Percentiles rank a stretch among this genome's conserved stretches.
Conservation (phyloP, 2,113 vertebrate genomes). For the Oenanthe oenanthe region DNA sequence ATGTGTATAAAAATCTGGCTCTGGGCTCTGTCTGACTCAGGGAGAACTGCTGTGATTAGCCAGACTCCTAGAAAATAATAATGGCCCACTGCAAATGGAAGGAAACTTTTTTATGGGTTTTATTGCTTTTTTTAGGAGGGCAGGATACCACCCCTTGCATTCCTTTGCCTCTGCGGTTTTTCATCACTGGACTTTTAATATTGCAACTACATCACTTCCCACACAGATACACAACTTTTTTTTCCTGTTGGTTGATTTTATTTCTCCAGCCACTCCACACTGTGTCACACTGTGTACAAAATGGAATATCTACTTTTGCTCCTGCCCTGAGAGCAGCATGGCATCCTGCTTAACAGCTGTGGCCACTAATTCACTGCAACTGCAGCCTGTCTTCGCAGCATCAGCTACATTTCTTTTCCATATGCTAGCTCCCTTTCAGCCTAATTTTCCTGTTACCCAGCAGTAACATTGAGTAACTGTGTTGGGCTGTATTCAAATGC, state of each 20-base stretch:
- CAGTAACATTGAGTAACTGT: constrained; percentile 55
- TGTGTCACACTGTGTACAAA: background rate
- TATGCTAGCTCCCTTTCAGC: constrained; percentile 42
- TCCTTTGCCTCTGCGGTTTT: constrained; percentile 1
- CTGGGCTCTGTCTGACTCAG: background rate
- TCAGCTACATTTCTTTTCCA: constrained; percentile 50
- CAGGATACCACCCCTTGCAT: background rate
- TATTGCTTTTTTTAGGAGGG: background rate
- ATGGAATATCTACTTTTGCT: constrained; percentile 32
- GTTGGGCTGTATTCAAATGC: constrained; percentile 59
- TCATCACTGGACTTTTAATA: background rate
- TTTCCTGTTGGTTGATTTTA: background rate
- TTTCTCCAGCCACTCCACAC: background rate
- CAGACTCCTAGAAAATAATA: background rate
- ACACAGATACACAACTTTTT: background rate
- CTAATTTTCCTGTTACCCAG: constrained; percentile 57
- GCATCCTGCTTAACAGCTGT: constrained; percentile 19
- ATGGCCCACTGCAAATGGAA: background rate
- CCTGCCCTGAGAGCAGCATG: background rate
- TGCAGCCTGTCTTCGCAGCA: constrained; percentile 28
- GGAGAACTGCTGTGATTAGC: background rate
- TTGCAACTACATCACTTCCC: background rate
- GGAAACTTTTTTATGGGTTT: background rate
- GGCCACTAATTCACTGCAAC: constrained; percentile 38
- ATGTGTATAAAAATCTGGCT: background rate